Percentiles rank a stretch among this genome's conserved stretches.
Evolutionary conservation across 2,113 vertebrate species (phyloP).

Genomic region (Etheostoma cragini): DNA sequence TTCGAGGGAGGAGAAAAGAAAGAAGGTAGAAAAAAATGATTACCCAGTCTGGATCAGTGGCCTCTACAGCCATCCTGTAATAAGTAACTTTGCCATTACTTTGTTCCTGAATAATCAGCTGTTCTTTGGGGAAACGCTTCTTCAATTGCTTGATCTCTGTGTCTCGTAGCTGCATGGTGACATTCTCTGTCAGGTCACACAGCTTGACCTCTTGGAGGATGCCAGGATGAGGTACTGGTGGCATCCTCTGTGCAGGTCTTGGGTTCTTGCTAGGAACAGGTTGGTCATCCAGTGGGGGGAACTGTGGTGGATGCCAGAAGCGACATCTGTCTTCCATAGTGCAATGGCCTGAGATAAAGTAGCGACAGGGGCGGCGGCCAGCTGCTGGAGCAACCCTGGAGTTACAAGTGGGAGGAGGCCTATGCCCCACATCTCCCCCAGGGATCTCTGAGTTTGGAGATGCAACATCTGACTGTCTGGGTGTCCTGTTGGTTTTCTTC

Average conservation of each 20-base stretch:
- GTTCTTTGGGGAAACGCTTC: constrained; percentile 85
- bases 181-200: constrained; percentile 81
- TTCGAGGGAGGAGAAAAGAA: background rate
- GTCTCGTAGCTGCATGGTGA: constrained; percentile 75
- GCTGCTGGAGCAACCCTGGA: constrained; percentile 32
- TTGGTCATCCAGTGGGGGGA: constrained; percentile 55
- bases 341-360: constrained; percentile 86
- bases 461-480: background rate
- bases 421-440: constrained; percentile 11
- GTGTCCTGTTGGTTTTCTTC: constrained; percentile 12
- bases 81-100: constrained; percentile 83
- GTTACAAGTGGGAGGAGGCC: background rate
- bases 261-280: background rate
- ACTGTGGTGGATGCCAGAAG: constrained; percentile 83
- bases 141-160: constrained; percentile 85
- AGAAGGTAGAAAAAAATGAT: background rate
- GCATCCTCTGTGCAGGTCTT: constrained; percentile 14
- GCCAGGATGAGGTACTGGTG: constrained; percentile 36
- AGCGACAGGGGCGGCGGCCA: constrained; percentile 79
- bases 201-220: constrained; percentile 75
- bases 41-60: constrained; percentile 89
- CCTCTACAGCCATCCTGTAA: constrained; percentile 80
- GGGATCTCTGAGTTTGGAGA: constrained; percentile 1
- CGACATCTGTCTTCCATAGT: constrained; percentile 85
- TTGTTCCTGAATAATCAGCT: constrained; percentile 85